Percentiles rank a stretch among this genome's conserved stretches.
These are phyloP conservation scores for Anguilla pacifica DNA, from an alignment of 2,797 vertebrate genomes.

Conservation along the genomic window DNA sequence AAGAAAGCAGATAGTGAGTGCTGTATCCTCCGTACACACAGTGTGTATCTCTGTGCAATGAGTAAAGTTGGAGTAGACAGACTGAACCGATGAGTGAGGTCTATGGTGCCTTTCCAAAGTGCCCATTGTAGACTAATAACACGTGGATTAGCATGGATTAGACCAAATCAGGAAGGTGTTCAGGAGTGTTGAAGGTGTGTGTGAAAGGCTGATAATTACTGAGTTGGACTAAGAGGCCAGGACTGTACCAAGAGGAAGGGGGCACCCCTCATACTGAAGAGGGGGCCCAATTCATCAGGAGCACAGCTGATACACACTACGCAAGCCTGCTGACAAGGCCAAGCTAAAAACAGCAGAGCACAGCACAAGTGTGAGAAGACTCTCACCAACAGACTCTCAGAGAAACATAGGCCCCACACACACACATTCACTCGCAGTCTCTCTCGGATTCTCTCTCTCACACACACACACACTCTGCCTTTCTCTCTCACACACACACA, in stretches of 20 bases:
- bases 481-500: background rate
- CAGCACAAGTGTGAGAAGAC: background rate
- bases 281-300: background rate
- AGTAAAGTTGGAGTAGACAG: background rate
- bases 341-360: background rate
- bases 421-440: slow-evolving; percentile 22
- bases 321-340: background rate
- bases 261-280: background rate
- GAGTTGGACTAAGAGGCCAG: background rate
- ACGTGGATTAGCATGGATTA: background rate
- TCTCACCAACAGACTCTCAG: background rate
- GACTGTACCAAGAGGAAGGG: background rate
- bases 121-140: background rate
- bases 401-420: background rate
- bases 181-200: background rate
- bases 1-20: background rate
- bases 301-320: background rate
- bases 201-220: background rate
- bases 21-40: background rate
- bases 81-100: background rate
- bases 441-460: slow-evolving; percentile 37
- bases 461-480: slow-evolving; percentile 36
- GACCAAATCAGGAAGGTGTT: background rate
- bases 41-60: background rate
- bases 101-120: background rate